Conservation (phyloP, 2,797 vertebrate genomes). For the Potorous gilbertii region DNA sequence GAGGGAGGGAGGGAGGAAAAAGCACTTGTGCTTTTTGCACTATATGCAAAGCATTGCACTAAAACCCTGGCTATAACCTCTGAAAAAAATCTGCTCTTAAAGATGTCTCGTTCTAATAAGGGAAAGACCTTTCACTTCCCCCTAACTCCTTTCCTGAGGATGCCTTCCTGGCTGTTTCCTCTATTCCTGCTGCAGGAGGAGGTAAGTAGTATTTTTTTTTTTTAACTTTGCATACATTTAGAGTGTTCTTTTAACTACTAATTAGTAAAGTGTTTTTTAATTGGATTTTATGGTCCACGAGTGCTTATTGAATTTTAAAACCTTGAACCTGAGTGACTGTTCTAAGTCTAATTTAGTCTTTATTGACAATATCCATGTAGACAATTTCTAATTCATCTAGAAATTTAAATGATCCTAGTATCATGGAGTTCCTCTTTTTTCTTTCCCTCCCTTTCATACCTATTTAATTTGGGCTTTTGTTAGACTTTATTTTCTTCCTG, state of each 20-base stretch:
- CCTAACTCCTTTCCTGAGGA: neutral
- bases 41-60: neutral
- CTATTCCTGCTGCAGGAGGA: neutral
- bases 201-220: neutral
- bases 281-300: neutral
- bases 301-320: neutral
- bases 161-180: neutral
- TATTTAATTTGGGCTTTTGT: constrained; percentile 5
- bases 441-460: neutral
- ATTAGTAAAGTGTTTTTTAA: neutral
- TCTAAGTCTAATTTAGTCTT: neutral
- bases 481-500: neutral
- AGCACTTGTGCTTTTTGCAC: neutral
- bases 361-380: neutral
- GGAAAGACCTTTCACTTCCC: no score
- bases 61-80: neutral
- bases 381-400: neutral
- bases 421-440: neutral
- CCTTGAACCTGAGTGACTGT: neutral
- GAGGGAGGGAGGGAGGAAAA: neutral
- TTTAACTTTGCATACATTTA: neutral
- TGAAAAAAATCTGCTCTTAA: neutral
- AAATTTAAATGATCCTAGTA: neutral
- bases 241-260: neutral
- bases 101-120: neutral